phyloP scores from a whole-genome alignment of 2,888 invertebrate species.

The Dasypogon diadema region DNA sequence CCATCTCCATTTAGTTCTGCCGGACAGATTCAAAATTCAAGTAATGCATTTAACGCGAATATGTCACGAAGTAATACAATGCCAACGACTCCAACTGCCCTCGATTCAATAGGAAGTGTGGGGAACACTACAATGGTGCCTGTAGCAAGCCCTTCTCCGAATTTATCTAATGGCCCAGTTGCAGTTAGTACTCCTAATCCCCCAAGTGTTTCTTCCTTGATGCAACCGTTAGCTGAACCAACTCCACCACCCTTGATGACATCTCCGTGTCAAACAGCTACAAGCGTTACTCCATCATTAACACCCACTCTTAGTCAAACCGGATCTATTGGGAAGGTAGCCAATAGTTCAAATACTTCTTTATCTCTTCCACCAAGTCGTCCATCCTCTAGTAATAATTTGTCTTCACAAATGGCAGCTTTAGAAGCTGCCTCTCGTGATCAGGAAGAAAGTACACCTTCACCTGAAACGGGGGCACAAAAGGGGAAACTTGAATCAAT shows the following conservation, averaged over 20 bases:
- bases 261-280: slow-evolving; percentile 60
- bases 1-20: slow-evolving; percentile 73
- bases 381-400: slow-evolving; percentile 69
- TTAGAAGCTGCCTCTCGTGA: slow-evolving; percentile 78
- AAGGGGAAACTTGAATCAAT: slow-evolving; percentile 77
- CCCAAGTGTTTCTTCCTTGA: slow-evolving; percentile 72
- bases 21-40: slow-evolving; percentile 65
- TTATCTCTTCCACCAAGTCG: slow-evolving; percentile 59
- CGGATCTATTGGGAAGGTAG: slow-evolving; percentile 61
- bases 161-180: slow-evolving; percentile 69
- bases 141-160: slow-evolving; percentile 69
- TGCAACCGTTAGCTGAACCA: slow-evolving; percentile 72
- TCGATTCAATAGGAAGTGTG: slow-evolving; percentile 56
- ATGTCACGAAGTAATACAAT: slow-evolving; percentile 61
- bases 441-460: slow-evolving; percentile 75
- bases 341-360: slow-evolving; percentile 55
- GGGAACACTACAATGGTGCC: slow-evolving; percentile 68
- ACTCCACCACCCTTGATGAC: slow-evolving; percentile 70
- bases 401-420: slow-evolving; percentile 81
- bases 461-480: slow-evolving; percentile 69
- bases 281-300: slow-evolving; percentile 61
- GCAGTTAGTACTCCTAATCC: slow-evolving; percentile 73
- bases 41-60: slow-evolving; percentile 63
- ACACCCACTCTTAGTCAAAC: slow-evolving; percentile 57
- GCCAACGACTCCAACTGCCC: slow-evolving; percentile 71